Evolutionary conservation across 2,888 invertebrate species (phyloP), one percentile per base, ranked within the genome.

Genomic region (Plagodis pulveraria): DNA sequence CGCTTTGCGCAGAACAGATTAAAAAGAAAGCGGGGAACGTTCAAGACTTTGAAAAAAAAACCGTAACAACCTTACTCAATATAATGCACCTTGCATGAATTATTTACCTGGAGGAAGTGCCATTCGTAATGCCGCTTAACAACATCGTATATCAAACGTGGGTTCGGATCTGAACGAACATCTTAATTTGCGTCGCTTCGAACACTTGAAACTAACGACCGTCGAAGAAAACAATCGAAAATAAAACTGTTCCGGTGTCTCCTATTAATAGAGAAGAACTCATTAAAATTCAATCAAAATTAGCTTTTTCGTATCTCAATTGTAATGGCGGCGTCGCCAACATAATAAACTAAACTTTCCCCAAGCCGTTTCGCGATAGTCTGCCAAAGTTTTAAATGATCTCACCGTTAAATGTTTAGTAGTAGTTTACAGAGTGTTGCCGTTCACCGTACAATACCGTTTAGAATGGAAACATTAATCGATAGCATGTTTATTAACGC

Each of bases 131-230:
- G 71, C 67, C 67, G 76, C 74, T 81, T 83, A 79, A 83, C 81
- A 81, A 79, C 75, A 65, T 78, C 78, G 83, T 90, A 87, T 86
- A 89, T 89, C 87, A 87, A 83, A 78, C 71, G 69, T 75, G 76
- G 77, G 84, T 86, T 84, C 82, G 78, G 10, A 42, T 11, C 11
- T 6, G 72, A 79, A 77, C 70, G 75, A 86, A 89, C 80, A 83
- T 87, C 85, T 90, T 88, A 86, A 90, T 90, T 90, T 89, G 88
- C 90, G 88, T 89, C 79, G 84, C 86, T 81, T 70, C 69, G 71
- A 80, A 83, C 84, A 71, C 77, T 79, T 77, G 87, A 87, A 87
- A 86, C 84, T 88, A 89, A 89, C 86, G 89, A 89, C 83, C 72
- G 78, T 78, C 81, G 82, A 87, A 79, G 80, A 86, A 88, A 88